Base-by-base conservation (phyloP, 2,888 invertebrate species). In the Thymelicus lineola region DNA sequence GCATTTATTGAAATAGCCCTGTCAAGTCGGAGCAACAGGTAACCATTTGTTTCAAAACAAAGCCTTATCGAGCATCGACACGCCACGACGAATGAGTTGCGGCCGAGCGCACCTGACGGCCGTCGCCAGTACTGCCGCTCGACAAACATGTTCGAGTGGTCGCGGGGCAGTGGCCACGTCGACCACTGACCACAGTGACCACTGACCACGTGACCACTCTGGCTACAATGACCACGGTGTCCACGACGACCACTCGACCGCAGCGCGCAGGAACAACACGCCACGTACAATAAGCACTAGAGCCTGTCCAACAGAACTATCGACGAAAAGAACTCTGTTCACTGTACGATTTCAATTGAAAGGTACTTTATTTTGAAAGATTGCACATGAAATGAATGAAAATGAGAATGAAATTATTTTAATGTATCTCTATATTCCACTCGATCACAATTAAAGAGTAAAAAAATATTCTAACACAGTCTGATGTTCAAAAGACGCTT, bases 31-130 rank as follows among this genome's bases (percentile, higher is more conserved):
- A 28, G 46, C 6, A 60, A 53, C 66, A 61, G 68, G 61, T 57
- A 36, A 46, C 61, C 61, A 62, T 68, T 68, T 62, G 68, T 68
- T 62, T 61, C 67, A 57, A 62, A 67, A 68, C 68, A 62, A 68
- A 45, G 61, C 17, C 55, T 68, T 68, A 68, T 68, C 67, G 55
- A 28, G 60, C 53, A 67, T 53, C 67, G 60, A 53, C 28, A 35
- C 3, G 46, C 38, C 17, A 20, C 28, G 46, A 48, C 65, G 57
- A 65, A 57, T 57, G 57, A 65, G 57, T 57, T 45, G 48, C 64
- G 10, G 20, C 1, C 5, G 50, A 58, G 36, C 46, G 48, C 61
- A 61, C 61, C 61, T 61, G 61, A 48, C 53, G 53, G 38, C 38
- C 9, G 7, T 1, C 7, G 38, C 28, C 28, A 5, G 28, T 5